A percentile compares a stretch with the other conserved stretches of the same genome.
These are phyloP conservation scores for Sceliomorpha sp. DNA, from an alignment of 2,888 invertebrate species.

Conservation along the genomic window DNA sequence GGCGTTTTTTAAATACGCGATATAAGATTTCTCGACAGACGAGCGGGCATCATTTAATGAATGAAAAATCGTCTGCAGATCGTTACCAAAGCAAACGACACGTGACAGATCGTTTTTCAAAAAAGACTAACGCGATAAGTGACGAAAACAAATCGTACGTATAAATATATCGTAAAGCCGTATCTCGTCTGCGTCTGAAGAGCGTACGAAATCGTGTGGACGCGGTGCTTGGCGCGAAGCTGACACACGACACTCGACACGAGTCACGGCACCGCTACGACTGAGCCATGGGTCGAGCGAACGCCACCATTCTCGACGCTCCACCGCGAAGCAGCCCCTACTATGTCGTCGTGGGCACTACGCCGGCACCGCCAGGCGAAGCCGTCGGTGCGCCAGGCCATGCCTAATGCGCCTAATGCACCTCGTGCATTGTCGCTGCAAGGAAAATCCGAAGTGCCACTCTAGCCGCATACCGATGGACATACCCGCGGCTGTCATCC, in stretches of 20 bases:
- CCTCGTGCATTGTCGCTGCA: background rate
- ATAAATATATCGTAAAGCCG: too few relatives aligned
- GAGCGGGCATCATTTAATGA: too few relatives aligned
- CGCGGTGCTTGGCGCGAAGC: slow-evolving; percentile 33
- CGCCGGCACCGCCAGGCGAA: slow-evolving; percentile 29
- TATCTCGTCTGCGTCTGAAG: too few relatives aligned
- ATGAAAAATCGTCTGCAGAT: too few relatives aligned
- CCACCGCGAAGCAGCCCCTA: slow-evolving; percentile 54
- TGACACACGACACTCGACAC: slow-evolving; percentile 62
- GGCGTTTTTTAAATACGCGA: background rate
- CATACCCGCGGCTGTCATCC: too few relatives aligned
- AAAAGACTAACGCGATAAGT: too few relatives aligned
- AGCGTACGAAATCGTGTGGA: slow-evolving; percentile 29
- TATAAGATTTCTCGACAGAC: too few relatives aligned
- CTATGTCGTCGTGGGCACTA: slow-evolving; percentile 32
- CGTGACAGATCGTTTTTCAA: too few relatives aligned
- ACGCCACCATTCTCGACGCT: slow-evolving; percentile 62
- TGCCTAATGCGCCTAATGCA: slow-evolving; percentile 10
- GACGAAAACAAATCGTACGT: too few relatives aligned
- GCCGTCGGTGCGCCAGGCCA: slow-evolving; percentile 21
- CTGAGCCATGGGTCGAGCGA: slow-evolving; percentile 63
- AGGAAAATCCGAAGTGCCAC: too few relatives aligned
- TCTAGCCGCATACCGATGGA: too few relatives aligned
- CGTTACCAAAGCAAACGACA: too few relatives aligned
- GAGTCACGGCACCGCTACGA: slow-evolving; percentile 76